Conservation (phyloP, 2,888 invertebrate genomes). For the Polymixis lichenea region DNA sequence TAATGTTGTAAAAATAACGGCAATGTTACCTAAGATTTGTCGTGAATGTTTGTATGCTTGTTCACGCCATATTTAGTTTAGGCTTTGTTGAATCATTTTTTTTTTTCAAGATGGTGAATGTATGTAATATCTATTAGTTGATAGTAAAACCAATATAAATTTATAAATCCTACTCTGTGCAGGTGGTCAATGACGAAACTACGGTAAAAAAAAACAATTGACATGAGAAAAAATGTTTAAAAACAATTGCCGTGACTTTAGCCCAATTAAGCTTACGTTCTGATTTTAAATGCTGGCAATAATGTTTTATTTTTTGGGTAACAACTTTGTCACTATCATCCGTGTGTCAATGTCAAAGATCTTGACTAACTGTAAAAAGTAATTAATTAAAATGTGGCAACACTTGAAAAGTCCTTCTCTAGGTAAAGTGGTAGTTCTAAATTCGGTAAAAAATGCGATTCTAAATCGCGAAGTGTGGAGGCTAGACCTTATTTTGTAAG, state of each 20-base stretch:
- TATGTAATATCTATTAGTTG: conserved; percentile 2
- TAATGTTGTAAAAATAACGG: conserved; percentile 10
- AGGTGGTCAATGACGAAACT: not conserved
- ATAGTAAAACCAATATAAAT: no score
- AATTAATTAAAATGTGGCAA: not conserved
- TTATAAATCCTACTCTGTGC: not conserved
- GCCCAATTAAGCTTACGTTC: not conserved
- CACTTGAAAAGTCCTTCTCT: conserved; percentile 33
- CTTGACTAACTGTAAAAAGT: conserved; percentile 10
- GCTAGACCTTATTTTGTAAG: conserved; percentile 36
- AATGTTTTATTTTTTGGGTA: not conserved
- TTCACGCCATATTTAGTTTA: conserved; percentile 21
- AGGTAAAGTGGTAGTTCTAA: conserved; percentile 63
- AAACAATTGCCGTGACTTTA: not conserved
- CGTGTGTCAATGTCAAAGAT: not conserved
- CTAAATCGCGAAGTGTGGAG: conserved; percentile 43
- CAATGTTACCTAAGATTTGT: conserved; percentile 14
- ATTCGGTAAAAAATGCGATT: conserved; percentile 47
- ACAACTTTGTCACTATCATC: not conserved
- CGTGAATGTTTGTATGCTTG: not conserved
- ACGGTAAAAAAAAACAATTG: not conserved
- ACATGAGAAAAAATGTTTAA: not conserved
- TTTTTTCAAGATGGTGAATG: conserved; percentile 8
- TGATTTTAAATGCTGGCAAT: not conserved
- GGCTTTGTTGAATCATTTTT: conserved; percentile 15